Conservation (phyloP, 30 jellyfish, hydroid and myxozoan genomes). For the Calvadosia cruxmelitensis region DNA sequence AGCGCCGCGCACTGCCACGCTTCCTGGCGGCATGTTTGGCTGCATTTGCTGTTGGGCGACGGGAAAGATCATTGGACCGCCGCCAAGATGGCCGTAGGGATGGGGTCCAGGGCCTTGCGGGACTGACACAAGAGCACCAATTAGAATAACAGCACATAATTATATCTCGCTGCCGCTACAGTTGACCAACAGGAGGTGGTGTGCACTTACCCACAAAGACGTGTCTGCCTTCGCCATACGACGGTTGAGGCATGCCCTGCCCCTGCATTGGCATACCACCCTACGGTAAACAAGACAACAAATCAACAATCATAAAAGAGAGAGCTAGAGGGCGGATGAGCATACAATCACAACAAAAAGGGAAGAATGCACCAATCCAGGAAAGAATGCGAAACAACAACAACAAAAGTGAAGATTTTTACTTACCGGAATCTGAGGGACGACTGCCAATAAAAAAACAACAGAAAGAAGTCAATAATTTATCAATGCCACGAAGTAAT, state of each 20-base stretch:
- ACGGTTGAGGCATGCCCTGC: background rate
- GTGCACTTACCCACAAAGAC: too few relatives aligned
- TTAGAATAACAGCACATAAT: too few relatives aligned
- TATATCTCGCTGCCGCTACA: too few relatives aligned
- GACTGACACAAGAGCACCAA: background rate
- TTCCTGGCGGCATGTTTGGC: background rate
- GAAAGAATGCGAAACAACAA: too few relatives aligned
- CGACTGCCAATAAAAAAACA: too few relatives aligned
- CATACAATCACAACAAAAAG: too few relatives aligned
- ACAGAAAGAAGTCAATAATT: too few relatives aligned
- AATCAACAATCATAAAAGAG: background rate
- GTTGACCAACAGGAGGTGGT: too few relatives aligned
- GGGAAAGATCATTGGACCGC: background rate
- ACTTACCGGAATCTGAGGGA: too few relatives aligned
- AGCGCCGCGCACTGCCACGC: background rate
- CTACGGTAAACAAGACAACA: background rate
- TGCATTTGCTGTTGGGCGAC: background rate
- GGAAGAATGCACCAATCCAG: too few relatives aligned
- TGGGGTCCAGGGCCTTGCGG: background rate
- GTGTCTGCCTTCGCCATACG: background rate
- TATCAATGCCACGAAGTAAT: too few relatives aligned
- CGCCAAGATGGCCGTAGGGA: background rate
- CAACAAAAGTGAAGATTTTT: too few relatives aligned
- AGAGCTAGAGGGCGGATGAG: background rate
- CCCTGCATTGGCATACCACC: background rate